These are phyloP conservation scores for Fulmarus glacialis DNA, from an alignment of 2,113 vertebrate genomes.

Conservation along the genomic window DNA sequence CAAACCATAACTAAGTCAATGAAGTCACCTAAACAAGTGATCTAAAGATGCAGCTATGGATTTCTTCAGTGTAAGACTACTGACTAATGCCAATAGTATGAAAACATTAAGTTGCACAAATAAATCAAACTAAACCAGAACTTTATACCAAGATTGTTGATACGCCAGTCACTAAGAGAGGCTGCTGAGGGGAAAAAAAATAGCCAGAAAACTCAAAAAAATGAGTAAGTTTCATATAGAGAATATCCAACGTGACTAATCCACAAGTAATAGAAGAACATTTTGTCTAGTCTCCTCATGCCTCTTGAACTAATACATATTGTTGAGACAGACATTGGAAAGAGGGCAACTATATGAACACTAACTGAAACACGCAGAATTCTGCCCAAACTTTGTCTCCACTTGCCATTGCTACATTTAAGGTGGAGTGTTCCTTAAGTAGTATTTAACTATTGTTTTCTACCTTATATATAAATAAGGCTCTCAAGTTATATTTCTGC, in stretches of 20 bases:
- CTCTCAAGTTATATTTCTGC: background rate
- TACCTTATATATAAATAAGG: background rate
- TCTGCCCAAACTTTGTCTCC: background rate
- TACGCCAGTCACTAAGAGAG: too few species aligned
- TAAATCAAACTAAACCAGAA: background rate
- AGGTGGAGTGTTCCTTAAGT: background rate
- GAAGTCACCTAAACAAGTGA: background rate
- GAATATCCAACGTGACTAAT: background rate
- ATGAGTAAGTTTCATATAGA: background rate
- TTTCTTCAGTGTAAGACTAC: background rate
- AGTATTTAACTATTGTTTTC: background rate
- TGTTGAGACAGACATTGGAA: background rate
- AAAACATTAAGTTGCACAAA: background rate
- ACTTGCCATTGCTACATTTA: background rate
- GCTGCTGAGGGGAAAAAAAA: background rate
- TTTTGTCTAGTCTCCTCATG: background rate
- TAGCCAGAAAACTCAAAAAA: background rate
- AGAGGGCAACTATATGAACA: background rate
- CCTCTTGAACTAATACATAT: background rate
- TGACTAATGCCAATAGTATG: background rate
- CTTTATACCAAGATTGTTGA: background rate
- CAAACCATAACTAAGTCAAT: background rate
- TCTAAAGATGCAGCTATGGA: background rate
- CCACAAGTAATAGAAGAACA: background rate
- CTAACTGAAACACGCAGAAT: fast-evolving